Evolutionary conservation across 2,797 vertebrate genomes (phyloP).

Genomic region (Petrocephalus sullivani): DNA sequence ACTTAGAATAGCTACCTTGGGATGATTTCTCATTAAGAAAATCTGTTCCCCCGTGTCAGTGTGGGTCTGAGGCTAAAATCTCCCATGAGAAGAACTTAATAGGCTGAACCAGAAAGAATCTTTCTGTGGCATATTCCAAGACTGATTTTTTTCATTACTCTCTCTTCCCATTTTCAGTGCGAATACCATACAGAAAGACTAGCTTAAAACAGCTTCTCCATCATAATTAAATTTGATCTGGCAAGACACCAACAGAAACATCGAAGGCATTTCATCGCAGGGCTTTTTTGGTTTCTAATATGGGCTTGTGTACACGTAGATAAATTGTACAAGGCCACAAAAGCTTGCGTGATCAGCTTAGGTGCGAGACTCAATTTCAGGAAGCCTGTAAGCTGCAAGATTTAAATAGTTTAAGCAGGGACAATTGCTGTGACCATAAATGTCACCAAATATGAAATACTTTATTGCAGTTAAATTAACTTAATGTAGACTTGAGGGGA

Average conservation of each 20-base stretch:
- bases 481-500: slow-evolving; percentile 22
- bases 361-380: not conserved
- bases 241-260: not conserved
- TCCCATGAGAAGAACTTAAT: not conserved
- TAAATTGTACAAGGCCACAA: not conserved
- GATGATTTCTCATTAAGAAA: slow-evolving; percentile 10
- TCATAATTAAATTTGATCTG: slow-evolving; percentile 6
- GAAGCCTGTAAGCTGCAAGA: slow-evolving; percentile 11
- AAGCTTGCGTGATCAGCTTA: not conserved
- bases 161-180: not conserved
- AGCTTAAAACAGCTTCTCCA: slow-evolving; percentile 4
- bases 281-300: not conserved
- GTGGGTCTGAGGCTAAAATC: not conserved
- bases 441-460: slow-evolving; percentile 30
- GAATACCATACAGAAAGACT: not conserved
- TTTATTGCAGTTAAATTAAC: slow-evolving; percentile 28
- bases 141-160: not conserved
- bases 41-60: not conserved
- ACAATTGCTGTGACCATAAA: slow-evolving; percentile 25
- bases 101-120: slow-evolving; percentile 7
- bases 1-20: not conserved
- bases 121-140: not conserved
- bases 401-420: slow-evolving; percentile 20
- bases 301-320: not conserved
- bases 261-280: not conserved